Evolutionary conservation across 2,888 invertebrate genomes (phyloP), one percentile per base, ranked within the genome.

Genomic region (Drosophila anceps): DNA sequence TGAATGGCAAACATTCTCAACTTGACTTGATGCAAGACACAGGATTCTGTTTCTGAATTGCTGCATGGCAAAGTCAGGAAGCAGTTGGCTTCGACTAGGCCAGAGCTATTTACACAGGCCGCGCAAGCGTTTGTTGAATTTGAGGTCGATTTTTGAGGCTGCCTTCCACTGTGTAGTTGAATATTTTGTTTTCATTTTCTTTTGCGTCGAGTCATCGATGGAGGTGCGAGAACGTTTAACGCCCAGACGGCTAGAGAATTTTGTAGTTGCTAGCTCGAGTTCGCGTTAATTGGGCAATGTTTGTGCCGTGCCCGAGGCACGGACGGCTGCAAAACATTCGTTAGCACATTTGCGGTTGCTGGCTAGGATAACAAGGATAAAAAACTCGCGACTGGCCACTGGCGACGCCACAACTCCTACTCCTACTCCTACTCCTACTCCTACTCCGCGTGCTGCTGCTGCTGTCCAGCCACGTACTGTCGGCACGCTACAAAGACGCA

Each of bases 281-380:
- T 84, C 81, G 90, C 86, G 90, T 82, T 85, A 88, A 85, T 85
- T 89, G 84, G 84, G 73, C 66, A 74, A 82, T 84, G 76, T 73
- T 82, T 73, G 81, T 24, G n/a, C n/a, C n/a, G 24, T 72, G 60
- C 51, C 68, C 54, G 65, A 67, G 60, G 54, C 65, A 57, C 46
- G n/a, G 79, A 53, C 79, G 81, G 76, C 76, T 73, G 70, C 73
- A 73, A 60, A 73, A 53, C 67, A 79, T 85, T 90, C 84, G 90
- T 86, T 86, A 86, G 87, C 89, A 86, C 86, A 70, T 90, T 84
- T 88, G 86, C 82, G 86, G 85, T 86, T 88, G 87, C 71, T 58
- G 50, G 69, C 60, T 59, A 75, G 81, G 82, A 71, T 88, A 86
- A 83, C 84, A 78, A 90, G 81, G 72, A 85, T 69, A 18, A 18